These are phyloP conservation scores for Aphaenogaster rudis DNA, from an alignment of 1,140 invertebrate species.

Conservation along the genomic window DNA sequence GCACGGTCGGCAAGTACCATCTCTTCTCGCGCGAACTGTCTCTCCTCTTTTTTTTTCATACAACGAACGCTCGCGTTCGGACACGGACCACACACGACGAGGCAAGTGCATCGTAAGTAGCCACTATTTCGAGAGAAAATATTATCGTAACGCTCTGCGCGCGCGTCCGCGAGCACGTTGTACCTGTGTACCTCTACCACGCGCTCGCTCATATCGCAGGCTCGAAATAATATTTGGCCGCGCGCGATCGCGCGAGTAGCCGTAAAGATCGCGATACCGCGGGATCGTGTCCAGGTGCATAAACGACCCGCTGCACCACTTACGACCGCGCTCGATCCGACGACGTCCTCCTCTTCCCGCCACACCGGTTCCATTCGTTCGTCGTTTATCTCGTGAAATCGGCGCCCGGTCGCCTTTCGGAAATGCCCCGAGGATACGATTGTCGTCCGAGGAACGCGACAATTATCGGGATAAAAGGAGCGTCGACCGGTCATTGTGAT, in stretches of 20 bases:
- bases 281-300: conserved; percentile 56
- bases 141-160: conserved; percentile 73
- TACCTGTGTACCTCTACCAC: conserved; percentile 12
- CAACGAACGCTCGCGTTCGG: conserved; percentile 27
- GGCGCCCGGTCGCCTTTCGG: background rate
- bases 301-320: conserved; percentile 55
- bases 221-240: conserved; percentile 72
- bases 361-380: conserved; percentile 59
- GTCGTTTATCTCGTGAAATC: conserved; percentile 67
- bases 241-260: background rate
- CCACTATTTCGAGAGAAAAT: conserved; percentile 80
- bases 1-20: conserved; percentile 25
- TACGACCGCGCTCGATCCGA: background rate
- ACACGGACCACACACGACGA: conserved; percentile 69
- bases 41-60: conserved; percentile 15
- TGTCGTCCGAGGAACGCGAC: conserved; percentile 54
- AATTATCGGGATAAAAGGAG: conserved; percentile 58
- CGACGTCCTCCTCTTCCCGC: background rate
- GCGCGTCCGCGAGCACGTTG: conserved; percentile 56
- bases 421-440: conserved; percentile 15
- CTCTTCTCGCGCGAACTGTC: conserved; percentile 38
- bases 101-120: conserved; percentile 77
- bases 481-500: conserved; percentile 54
- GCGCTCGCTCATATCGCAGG: conserved; percentile 31
- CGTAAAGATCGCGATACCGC: conserved; percentile 17